Conservation (phyloP, 2,113 vertebrate genomes). For the Pygoscelis antarcticus region DNA sequence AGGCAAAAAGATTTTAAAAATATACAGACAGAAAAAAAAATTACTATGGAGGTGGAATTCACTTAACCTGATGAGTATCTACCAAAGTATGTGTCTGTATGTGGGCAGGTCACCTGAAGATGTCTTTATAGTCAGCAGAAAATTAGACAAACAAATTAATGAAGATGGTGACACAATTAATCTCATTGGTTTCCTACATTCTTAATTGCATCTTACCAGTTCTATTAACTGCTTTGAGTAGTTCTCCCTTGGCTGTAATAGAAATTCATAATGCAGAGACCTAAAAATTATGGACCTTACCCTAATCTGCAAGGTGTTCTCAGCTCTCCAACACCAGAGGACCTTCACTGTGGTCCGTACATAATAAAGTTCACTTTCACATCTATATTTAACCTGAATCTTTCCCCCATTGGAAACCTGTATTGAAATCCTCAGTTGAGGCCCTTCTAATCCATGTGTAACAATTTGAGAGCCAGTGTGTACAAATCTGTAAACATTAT, state of each 20-base stretch:
- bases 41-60: neutral
- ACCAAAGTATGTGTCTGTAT: neutral
- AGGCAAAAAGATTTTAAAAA: neutral
- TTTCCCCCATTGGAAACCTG: neutral
- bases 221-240: neutral
- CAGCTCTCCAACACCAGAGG: neutral
- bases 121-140: neutral
- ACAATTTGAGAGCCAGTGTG: neutral
- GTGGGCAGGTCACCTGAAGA: neutral
- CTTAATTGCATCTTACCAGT: conserved; percentile 11
- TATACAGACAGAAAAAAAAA: neutral
- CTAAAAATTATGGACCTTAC: neutral
- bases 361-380: neutral
- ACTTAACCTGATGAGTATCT: neutral
- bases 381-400: neutral
- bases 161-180: neutral
- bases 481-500: neutral
- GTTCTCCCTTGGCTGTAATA: neutral
- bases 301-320: neutral
- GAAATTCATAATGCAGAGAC: neutral
- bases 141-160: conserved; percentile 17
- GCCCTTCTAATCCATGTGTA: neutral
- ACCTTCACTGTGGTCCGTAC: neutral
- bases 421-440: neutral
- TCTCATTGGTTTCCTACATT: conserved; percentile 5